These are phyloP conservation scores for Perca schrenkii DNA, from an alignment of 2,113 vertebrate genomes.

Conservation along the genomic window DNA sequence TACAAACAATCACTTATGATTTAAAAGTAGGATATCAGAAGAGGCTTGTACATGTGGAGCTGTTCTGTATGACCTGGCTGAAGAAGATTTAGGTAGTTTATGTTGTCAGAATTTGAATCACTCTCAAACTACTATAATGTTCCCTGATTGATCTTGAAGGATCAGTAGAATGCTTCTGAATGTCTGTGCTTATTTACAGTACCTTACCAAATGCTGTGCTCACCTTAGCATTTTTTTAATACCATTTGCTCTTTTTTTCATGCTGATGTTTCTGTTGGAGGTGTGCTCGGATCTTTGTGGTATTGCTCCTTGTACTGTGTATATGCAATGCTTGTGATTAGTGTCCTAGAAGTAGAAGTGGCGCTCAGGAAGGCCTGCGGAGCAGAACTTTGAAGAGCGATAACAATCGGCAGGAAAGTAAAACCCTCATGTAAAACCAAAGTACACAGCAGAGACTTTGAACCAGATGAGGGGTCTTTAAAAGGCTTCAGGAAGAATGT, in stretches of 20 bases:
- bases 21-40: not conserved
- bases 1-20: constrained; percentile 9
- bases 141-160: not conserved
- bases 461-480: constrained; percentile 52
- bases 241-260: constrained; percentile 27
- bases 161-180: not conserved
- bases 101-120: not conserved
- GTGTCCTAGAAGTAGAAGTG: constrained; percentile 16
- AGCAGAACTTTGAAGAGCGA: constrained; percentile 48
- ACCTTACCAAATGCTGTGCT: not conserved
- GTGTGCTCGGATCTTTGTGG: constrained; percentile 31
- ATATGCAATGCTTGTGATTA: constrained; percentile 31
- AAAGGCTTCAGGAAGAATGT: constrained; percentile 40
- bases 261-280: constrained; percentile 8
- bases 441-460: constrained; percentile 59
- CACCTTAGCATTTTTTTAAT: not conserved
- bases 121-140: not conserved
- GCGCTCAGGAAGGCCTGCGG: constrained; percentile 36
- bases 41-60: not conserved
- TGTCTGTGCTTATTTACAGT: not conserved
- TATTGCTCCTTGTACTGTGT: constrained; percentile 11
- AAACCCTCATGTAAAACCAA: constrained; percentile 59
- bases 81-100: not conserved
- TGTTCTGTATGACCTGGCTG: not conserved
- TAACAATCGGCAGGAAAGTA: constrained; percentile 58